Conservation (phyloP, 2,113 vertebrate genomes). For the Corynorhinus townsendii region DNA sequence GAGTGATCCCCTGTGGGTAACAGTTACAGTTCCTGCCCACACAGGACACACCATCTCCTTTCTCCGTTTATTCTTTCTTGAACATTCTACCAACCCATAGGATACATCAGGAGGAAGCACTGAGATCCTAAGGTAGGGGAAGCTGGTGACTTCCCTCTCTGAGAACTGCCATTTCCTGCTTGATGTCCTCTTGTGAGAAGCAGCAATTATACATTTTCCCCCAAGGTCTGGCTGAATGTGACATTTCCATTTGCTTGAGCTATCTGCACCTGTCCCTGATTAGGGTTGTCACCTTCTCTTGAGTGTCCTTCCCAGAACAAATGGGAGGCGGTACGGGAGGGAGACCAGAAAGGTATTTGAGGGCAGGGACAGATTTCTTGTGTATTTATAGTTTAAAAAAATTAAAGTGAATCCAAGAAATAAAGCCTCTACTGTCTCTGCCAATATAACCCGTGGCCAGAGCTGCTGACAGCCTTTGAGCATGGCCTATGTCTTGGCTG, state of each 20-base stretch:
- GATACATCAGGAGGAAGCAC: neutral
- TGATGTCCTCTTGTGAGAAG: neutral
- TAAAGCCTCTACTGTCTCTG: neutral
- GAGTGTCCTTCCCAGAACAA: neutral
- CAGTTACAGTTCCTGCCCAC: neutral
- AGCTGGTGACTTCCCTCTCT: neutral
- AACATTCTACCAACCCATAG: neutral
- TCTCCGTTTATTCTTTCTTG: neutral
- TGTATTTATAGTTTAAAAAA: neutral
- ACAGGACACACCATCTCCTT: rapidly evolving
- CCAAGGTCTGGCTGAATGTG: neutral
- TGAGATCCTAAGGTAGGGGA: neutral
- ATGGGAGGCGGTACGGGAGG: neutral
- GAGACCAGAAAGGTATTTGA: neutral
- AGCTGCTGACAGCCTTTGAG: neutral
- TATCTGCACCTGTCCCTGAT: neutral
- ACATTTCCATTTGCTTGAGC: constrained; percentile 31
- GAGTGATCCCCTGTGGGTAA: neutral
- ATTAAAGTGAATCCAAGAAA: neutral
- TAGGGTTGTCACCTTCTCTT: constrained; percentile 12
- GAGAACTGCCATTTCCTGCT: neutral
- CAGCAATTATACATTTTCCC: neutral
- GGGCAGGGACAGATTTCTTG: neutral
- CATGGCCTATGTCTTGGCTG: neutral
- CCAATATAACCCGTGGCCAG: neutral